Conservation (phyloP, 2,797 vertebrate species). For the Psittacula derbiana region DNA sequence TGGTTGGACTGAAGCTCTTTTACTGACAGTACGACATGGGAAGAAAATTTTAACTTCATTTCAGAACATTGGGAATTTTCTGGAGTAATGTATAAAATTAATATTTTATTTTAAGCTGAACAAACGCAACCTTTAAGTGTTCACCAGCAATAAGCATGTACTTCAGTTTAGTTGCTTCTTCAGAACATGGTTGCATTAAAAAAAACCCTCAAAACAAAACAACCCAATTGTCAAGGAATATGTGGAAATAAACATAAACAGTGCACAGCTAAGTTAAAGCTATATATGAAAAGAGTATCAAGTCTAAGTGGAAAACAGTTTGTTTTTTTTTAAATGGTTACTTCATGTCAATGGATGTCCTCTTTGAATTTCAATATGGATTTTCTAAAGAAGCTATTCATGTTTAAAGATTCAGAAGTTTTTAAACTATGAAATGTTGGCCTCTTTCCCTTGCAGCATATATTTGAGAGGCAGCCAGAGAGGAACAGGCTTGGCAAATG, state of each 20-base stretch:
- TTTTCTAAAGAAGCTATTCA: neutral
- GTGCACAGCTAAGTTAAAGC: neutral
- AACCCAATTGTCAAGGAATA: neutral
- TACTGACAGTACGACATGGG: neutral
- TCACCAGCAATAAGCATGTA: neutral
- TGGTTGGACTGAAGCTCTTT: neutral
- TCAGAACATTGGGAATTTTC: neutral
- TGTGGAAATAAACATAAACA: neutral
- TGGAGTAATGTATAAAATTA: neutral
- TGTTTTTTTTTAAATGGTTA: neutral
- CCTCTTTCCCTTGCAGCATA: neutral
- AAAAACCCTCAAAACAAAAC: rapidly evolving
- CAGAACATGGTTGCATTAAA: neutral
- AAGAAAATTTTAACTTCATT: neutral
- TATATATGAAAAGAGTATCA: neutral
- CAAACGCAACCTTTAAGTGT: neutral
- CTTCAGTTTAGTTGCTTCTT: neutral
- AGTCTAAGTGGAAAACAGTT: neutral
- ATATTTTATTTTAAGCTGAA: neutral
- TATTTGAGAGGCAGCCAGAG: neutral
- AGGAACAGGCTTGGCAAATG: neutral
- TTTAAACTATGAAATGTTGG: neutral
- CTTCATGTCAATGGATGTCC: neutral
- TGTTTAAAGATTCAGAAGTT: neutral
- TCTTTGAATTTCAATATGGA: neutral